These are phyloP conservation scores for Coenonympha arcania DNA, from an alignment of 2,888 invertebrate species.

Conservation along the genomic window DNA sequence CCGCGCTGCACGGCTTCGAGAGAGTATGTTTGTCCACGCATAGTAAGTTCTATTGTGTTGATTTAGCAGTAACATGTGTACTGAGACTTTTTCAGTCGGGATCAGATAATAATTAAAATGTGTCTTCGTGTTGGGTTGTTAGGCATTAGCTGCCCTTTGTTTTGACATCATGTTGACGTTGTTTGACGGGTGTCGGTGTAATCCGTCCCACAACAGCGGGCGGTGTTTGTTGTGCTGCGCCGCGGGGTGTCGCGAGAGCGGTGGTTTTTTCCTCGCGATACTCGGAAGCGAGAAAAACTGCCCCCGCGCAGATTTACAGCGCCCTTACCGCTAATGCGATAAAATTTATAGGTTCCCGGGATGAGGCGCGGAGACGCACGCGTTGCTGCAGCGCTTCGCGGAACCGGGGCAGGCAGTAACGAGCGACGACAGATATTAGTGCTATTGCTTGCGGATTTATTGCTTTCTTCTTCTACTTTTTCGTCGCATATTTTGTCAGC, in stretches of 20 bases:
- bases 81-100: neutral
- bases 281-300: slow-evolving; percentile 40
- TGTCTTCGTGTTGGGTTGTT: neutral
- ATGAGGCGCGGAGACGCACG: slow-evolving; percentile 27
- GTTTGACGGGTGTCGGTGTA: slow-evolving; percentile 11
- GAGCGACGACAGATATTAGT: slow-evolving; percentile 23
- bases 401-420: slow-evolving; percentile 21
- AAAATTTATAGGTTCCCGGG: slow-evolving; percentile 53
- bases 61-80: neutral
- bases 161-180: slow-evolving; percentile 12
- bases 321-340: slow-evolving; percentile 44
- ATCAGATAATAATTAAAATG: neutral
- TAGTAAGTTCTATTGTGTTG: neutral
- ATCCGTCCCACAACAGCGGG: slow-evolving; percentile 14
- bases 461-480: slow-evolving; percentile 7
- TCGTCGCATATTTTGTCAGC: neutral
- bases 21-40: neutral
- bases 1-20: neutral
- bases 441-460: slow-evolving; percentile 21
- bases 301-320: slow-evolving; percentile 36
- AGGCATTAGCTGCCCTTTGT: slow-evolving; percentile 10
- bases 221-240: slow-evolving; percentile 25
- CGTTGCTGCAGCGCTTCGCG: slow-evolving; percentile 25
- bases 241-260: slow-evolving; percentile 35
- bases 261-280: slow-evolving; percentile 34